Percentiles rank a stretch among this genome's conserved stretches.
Evolutionary conservation across 2,113 vertebrate species (phyloP).

Genomic region (Solea solea): DNA sequence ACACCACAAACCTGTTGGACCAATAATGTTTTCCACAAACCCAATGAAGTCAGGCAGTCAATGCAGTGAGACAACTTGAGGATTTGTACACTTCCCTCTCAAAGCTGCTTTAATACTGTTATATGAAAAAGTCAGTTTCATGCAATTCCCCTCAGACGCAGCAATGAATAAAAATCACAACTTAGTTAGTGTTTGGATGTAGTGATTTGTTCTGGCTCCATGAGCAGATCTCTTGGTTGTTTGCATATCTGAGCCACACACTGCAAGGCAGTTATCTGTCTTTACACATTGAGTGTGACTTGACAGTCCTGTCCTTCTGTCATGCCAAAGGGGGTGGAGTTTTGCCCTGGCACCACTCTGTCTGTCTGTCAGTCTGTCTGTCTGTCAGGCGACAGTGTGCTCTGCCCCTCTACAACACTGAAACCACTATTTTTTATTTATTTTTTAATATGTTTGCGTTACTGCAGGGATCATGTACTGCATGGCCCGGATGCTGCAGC

Average conservation of each 20-base stretch:
- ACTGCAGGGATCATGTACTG: slow-evolving; percentile 15
- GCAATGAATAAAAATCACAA: neutral
- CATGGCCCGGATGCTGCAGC: slow-evolving; percentile 2
- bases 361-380: slow-evolving; percentile 56
- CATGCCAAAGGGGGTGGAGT: slow-evolving; percentile 37
- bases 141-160: slow-evolving; percentile 10
- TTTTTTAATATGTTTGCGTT: slow-evolving; percentile 27
- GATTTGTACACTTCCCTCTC: too few species aligned
- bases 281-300: slow-evolving; percentile 27
- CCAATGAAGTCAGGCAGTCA: too few species aligned
- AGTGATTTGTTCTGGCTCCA: slow-evolving; percentile 20
- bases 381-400: slow-evolving; percentile 30
- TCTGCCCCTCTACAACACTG: slow-evolving; percentile 16
- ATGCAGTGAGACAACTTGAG: too few species aligned
- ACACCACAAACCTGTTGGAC: too few species aligned
- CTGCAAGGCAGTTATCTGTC: slow-evolving; percentile 12
- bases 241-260: slow-evolving; percentile 3
- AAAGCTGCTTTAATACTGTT: too few species aligned
- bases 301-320: slow-evolving; percentile 40
- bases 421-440: slow-evolving; percentile 38
- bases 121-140: too few species aligned
- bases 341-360: slow-evolving; percentile 55
- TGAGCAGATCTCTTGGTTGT: slow-evolving; percentile 31
- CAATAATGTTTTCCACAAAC: too few species aligned
- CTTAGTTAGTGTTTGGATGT: slow-evolving; percentile 4